Base-by-base conservation (phyloP, 2,888 invertebrate genomes). In the Anaspis maculata region DNA sequence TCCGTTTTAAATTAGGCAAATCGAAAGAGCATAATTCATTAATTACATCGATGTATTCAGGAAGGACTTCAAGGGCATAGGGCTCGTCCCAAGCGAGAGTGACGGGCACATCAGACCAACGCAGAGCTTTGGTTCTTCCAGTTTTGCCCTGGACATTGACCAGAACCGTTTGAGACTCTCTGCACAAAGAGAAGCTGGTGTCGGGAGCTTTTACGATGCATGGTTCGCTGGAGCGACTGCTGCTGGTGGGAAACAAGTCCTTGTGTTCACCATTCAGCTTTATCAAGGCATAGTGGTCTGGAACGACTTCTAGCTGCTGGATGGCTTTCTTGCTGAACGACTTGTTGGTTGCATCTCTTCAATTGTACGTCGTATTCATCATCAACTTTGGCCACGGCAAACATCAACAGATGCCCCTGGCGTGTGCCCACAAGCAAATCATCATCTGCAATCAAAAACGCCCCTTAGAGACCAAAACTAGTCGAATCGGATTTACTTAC, bases 271-370 rank as follows among this genome's bases (percentile, higher is more conserved):
- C 81, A 52, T 64, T 53, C 31, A 70, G 49, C 57, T 63, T 41
- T n/a, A n/a, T n/a, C n/a, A n/a, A n/a, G n/a, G n/a, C n/a, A n/a
- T n/a, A 74, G 56, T 76, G 71, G 62, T 89, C 87, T 38, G 90
- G 83, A 46, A 95, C 81, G 9, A 91, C 89, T 62, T 85, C 88
- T 54, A 92, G 75, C 64, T 96, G 95, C 29, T 82, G 79, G 32
- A 96, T 89, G 2, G 94, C 83, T 61, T 91, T 94, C 61, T 90
- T 91, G 53, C 92, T 89, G 56, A 96, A 95, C 48, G 83, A 83
- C 64, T 94, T 95, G n/a, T n/a, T n/a, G n/a, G 61, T 88, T 86
- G 47, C 88, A 89, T 46, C 86, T 73, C 37, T 89, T 73, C 41
- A 96, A 71, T 52, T 86, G 82, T n/a, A 92, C 74, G 51, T 82